These are phyloP conservation scores for Caerostris extrusa DNA, from an alignment of 1,140 invertebrate genomes.

Conservation along the genomic window DNA sequence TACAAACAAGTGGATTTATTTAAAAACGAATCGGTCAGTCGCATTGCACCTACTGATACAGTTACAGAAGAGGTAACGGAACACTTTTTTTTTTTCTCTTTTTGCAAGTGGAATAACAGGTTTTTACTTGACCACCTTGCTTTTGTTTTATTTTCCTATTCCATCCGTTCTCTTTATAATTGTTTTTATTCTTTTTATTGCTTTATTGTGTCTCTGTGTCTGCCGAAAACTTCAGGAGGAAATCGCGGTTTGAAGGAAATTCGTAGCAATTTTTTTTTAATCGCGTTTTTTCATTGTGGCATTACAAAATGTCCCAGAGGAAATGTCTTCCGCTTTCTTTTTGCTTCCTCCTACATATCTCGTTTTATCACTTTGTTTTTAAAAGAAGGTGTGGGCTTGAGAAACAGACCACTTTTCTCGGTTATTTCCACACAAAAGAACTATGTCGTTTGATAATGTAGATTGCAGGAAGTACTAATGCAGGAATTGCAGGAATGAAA, in stretches of 20 bases:
- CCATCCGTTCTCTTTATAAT: slow-evolving; percentile 38
- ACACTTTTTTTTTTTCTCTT: neutral
- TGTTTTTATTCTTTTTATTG: neutral
- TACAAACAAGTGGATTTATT: neutral
- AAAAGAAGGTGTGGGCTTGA: neutral
- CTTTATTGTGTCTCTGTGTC: neutral
- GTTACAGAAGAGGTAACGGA: slow-evolving; percentile 43
- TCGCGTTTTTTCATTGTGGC: neutral
- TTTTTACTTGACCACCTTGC: slow-evolving; percentile 59
- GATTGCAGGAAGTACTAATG: neutral
- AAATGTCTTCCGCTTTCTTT: slow-evolving; percentile 33
- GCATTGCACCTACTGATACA: slow-evolving; percentile 29
- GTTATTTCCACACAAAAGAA: neutral
- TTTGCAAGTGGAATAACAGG: slow-evolving; percentile 61
- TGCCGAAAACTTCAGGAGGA: neutral
- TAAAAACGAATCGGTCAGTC: slow-evolving; percentile 6
- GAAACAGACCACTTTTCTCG: slow-evolving; percentile 7
- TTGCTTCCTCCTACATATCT: neutral
- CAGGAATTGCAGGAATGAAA: too few species aligned
- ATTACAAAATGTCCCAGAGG: slow-evolving; percentile 23
- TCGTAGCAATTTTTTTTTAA: neutral
- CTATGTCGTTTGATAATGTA: neutral
- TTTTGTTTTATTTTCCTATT: slow-evolving; percentile 41
- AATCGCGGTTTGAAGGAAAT: slow-evolving; percentile 5
- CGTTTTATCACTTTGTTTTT: neutral